Base-by-base conservation (phyloP, 2,888 invertebrate genomes). In the Andrena haemorrhoa region DNA sequence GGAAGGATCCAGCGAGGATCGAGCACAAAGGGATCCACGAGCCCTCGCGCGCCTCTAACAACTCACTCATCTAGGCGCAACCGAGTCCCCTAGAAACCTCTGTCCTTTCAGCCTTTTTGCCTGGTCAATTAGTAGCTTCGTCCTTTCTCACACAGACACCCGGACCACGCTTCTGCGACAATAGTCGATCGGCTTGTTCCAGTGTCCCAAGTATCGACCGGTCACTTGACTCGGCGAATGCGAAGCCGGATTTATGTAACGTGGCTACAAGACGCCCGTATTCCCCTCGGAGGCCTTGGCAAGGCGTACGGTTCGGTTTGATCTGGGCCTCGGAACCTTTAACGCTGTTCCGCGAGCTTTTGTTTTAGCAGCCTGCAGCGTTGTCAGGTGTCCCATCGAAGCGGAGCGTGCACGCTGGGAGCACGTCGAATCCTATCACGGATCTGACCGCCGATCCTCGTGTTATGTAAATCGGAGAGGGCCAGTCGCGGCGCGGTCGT, bases 391-490 rank as follows among this genome's bases (percentile, higher is more conserved):
- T 33, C 33, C n/a, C 33, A 61, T 61, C 33, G 33, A 29, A 61
- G 23, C 56, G 29, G 3, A 6, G 29, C 61, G 1, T 20, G 20
- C 33, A 2, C 35, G 61, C 60, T 3, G 26, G 10, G 10, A 33
- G 23, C n/a, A 31, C 29, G 12, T 31, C 29, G 23, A 23, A 75
- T 60, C 20, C 47, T 29, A 49, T 65, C 63, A 2, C 2, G 29
- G 29, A 60, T 29, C 49, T 29, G 35, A n/a, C 29, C 35, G 31
- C n/a, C 68, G 68, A 20, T 23, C 12, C 26, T 6, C 63, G 79
- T 51, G 80, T 81, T 81, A 80, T 64, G 82, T 69, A 81, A 81
- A 73, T 74, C 61, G 20, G 31, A 4, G 29, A 35, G n/a, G 47
- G 35, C 23, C 56, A 56, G 23, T 56, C 26, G 33, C 16, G 41